phyloP scores from a whole-genome alignment of 92 coral and sea anemone species.

The Siderastrea siderea region DNA sequence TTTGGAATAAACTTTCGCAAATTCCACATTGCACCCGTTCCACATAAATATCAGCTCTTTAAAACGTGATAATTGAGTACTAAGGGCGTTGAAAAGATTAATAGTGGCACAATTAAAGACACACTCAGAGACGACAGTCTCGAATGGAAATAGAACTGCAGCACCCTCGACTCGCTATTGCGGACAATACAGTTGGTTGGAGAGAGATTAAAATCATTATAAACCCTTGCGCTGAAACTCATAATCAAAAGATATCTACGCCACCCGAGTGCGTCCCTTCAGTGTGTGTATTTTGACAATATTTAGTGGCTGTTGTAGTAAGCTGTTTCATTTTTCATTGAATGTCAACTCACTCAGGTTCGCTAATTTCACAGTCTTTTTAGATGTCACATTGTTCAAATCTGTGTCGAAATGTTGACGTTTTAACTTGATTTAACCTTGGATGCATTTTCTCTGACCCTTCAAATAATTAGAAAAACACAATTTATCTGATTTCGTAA shows the following conservation, averaged over 20 bases:
- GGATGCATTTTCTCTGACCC: slow-evolving; percentile 5
- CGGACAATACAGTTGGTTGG: not conserved
- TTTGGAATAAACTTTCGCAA: not conserved
- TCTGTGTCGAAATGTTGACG: not conserved
- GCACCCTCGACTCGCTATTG: not conserved
- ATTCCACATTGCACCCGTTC: not conserved
- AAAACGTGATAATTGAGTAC: slow-evolving; percentile 27
- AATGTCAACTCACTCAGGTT: not conserved
- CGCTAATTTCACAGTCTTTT: not conserved
- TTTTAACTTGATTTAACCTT: not conserved
- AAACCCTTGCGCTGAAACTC: not conserved
- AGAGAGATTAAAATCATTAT: not conserved
- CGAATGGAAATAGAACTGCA: too few relatives aligned
- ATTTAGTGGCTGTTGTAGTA: not conserved
- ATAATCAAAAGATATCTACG: not conserved
- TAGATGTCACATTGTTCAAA: not conserved
- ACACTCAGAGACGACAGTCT: not conserved
- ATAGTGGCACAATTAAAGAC: not conserved
- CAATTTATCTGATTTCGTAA: not conserved
- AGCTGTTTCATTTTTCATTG: not conserved
- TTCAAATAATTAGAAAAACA: not conserved
- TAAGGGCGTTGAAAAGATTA: slow-evolving; percentile 13
- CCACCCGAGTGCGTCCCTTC: not conserved
- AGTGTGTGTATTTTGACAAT: not conserved
- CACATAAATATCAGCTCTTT: not conserved